Conservation (phyloP, 1,140 invertebrate species). For the Pygmarrhopalites habei region DNA sequence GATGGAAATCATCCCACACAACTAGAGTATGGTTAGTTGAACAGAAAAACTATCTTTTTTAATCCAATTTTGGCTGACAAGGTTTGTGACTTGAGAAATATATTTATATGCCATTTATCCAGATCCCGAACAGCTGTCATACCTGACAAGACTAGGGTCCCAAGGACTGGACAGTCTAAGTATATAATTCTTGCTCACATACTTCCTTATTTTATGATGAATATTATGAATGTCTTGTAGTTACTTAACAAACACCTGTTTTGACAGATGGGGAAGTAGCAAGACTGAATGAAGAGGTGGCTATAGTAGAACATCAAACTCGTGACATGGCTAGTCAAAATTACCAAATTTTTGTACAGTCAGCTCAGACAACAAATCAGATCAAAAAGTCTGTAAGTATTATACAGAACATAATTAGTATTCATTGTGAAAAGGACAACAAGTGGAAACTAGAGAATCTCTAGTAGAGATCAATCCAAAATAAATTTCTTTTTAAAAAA, state of each 20-base stretch:
- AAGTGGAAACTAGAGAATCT: no score
- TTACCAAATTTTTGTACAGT: constrained; percentile 39
- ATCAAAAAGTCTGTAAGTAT: constrained; percentile 36
- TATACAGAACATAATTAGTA: no score
- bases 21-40: neutral
- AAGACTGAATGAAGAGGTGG: constrained; percentile 35
- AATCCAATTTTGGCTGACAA: neutral
- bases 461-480: no score
- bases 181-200: no score
- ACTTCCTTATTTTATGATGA: no score
- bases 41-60: neutral
- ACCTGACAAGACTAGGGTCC: constrained; percentile 25
- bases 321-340: constrained; percentile 39
- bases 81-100: neutral
- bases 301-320: constrained; percentile 38
- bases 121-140: constrained; percentile 31
- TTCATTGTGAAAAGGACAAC: no score
- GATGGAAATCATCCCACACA: constrained; percentile 6
- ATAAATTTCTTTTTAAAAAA: constrained; percentile 3
- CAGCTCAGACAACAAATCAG: constrained; percentile 36
- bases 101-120: neutral
- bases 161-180: constrained; percentile 35
- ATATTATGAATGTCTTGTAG: no score
- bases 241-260: no score
- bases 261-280: constrained; percentile 37